A percentile compares a stretch with the other conserved stretches of the same genome.
These are phyloP conservation scores for Lepidotrigona ventralis DNA, from an alignment of 1,140 invertebrate species.

Conservation along the genomic window DNA sequence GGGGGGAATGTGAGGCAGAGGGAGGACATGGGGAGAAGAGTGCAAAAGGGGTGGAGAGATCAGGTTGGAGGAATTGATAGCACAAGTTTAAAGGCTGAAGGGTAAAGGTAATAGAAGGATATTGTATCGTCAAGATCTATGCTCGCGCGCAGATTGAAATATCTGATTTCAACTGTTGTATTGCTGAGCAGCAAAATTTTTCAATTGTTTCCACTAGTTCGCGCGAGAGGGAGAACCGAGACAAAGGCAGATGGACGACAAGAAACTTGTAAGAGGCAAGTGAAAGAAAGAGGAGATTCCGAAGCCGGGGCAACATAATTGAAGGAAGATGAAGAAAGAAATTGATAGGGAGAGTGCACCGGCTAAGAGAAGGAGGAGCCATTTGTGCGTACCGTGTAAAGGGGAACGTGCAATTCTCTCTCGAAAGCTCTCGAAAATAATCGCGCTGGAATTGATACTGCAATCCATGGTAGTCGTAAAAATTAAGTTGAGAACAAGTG, in stretches of 20 bases:
- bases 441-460: conserved; percentile 61
- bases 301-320: neutral
- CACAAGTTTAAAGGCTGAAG: too few relatives aligned
- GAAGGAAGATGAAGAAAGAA: neutral
- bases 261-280: neutral
- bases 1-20: neutral
- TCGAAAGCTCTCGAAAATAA: conserved; percentile 70
- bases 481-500: conserved; percentile 34
- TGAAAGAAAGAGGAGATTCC: neutral
- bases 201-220: too few relatives aligned
- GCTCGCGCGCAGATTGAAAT: neutral
- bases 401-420: conserved; percentile 73
- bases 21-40: too few relatives aligned
- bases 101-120: neutral
- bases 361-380: neutral
- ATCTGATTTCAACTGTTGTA: neutral
- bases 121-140: neutral
- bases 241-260: too few relatives aligned
- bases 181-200: too few relatives aligned
- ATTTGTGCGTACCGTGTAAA: conserved; percentile 24
- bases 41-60: neutral
- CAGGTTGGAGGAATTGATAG: neutral
- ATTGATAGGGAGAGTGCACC: neutral
- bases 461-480: conserved; percentile 34
- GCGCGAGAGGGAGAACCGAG: too few relatives aligned